These are phyloP conservation scores for Cremastobaeus sp. DNA, from an alignment of 2,888 invertebrate genomes.

Conservation along the genomic window DNA sequence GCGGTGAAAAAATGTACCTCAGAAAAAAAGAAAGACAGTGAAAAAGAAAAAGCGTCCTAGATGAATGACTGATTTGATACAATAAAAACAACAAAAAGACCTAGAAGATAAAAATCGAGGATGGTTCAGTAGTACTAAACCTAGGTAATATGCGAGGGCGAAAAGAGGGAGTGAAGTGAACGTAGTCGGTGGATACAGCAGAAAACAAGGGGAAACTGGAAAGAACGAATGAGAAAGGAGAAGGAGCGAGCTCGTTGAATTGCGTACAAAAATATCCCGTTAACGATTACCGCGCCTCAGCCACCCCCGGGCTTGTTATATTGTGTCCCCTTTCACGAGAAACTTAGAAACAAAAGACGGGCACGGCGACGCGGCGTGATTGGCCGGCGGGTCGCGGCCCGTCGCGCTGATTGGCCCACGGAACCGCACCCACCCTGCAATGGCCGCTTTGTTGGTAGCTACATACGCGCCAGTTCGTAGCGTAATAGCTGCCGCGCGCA, in stretches of 20 bases:
- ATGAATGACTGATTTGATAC: conserved; percentile 25
- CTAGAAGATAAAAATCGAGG: conserved; percentile 54
- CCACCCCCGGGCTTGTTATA: conserved; percentile 70
- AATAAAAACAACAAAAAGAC: conserved; percentile 21
- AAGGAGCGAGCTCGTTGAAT: conserved; percentile 60
- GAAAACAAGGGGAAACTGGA: conserved; percentile 58
- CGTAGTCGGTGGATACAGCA: conserved; percentile 55
- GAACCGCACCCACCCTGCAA: conserved; percentile 78
- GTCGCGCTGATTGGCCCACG: conserved; percentile 76
- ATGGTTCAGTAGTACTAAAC: conserved; percentile 6
- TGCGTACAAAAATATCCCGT: conserved; percentile 72
- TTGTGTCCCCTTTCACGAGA: conserved; percentile 73
- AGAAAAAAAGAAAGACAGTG: neutral
- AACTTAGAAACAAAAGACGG: conserved; percentile 76
- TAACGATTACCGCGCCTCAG: conserved; percentile 73
- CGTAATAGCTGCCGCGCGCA: conserved; percentile 56
- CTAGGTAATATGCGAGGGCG: conserved; percentile 8
- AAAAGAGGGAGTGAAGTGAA: conserved; percentile 22
- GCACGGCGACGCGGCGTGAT: conserved; percentile 72
- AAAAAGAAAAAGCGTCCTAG: neutral
- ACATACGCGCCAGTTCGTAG: conserved; percentile 65
- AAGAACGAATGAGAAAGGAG: conserved; percentile 55
- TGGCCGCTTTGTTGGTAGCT: conserved; percentile 76
- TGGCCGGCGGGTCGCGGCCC: conserved; percentile 74
- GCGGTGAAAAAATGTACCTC: neutral